Evolutionary conservation across 2,797 vertebrate species (phyloP).

Genomic region (Muscicapa striata): DNA sequence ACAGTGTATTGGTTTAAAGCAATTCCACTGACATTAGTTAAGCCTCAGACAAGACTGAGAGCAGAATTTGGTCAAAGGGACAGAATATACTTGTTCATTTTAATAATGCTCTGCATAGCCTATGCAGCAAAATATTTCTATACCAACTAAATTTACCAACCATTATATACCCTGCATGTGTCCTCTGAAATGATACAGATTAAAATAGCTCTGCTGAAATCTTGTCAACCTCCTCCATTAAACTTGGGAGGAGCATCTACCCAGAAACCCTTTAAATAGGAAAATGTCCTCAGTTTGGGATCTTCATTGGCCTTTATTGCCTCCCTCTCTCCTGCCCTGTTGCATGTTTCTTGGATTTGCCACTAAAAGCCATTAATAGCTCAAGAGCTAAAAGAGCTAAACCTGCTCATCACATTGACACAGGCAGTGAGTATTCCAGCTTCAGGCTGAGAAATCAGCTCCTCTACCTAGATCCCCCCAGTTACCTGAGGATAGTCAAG

Average conservation of each 20-base stretch:
- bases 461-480: accelerated
- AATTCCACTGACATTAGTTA: background rate
- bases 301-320: background rate
- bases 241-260: background rate
- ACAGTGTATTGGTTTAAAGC: background rate
- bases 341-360: background rate
- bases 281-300: background rate
- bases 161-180: background rate
- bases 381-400: background rate
- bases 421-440: background rate
- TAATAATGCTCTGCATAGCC: background rate
- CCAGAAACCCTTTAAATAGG: background rate
- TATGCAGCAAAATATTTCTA: background rate
- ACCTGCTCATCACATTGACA: background rate
- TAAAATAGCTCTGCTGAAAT: background rate
- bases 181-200: background rate
- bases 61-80: background rate
- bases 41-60: background rate
- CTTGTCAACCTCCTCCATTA: background rate
- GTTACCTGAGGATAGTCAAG: background rate
- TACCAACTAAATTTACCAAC: background rate
- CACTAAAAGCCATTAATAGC: background rate
- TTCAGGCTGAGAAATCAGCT: background rate
- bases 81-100: background rate
- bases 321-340: background rate